These are phyloP conservation scores for Chirona hameri DNA, from an alignment of 2,888 invertebrate species.

Conservation along the genomic window DNA sequence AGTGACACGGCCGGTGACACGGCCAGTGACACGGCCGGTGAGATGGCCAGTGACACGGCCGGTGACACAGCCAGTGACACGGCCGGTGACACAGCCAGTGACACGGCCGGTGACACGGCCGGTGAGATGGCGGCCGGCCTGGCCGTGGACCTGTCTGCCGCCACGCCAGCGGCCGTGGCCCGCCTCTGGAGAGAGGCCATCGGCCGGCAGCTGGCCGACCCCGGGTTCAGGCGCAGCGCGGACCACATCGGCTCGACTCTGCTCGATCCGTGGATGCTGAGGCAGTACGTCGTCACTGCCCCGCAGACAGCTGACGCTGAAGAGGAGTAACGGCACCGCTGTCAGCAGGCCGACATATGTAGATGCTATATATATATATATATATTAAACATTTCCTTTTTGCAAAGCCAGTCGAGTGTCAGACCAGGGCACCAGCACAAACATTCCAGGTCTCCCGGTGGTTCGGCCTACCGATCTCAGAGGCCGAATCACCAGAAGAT, in stretches of 20 bases:
- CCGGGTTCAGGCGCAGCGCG: neutral
- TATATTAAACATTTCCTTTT: no score
- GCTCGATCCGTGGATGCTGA: neutral
- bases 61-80: no score
- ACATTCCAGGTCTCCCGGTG: no score
- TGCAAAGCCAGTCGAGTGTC: no score
- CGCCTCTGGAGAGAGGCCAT: neutral
- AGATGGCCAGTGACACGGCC: neutral
- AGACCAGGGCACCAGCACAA: no score
- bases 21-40: neutral
- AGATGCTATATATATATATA: no score
- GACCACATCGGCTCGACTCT: neutral
- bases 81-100: neutral
- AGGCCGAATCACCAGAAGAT: neutral
- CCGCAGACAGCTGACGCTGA: no score
- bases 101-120: neutral
- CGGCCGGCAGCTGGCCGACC: neutral
- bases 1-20: no score
- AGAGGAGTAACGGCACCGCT: no score
- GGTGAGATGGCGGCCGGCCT: neutral
- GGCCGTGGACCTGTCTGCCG: neutral
- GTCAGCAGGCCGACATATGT: no score
- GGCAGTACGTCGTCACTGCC: neutral
- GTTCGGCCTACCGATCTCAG: no score
- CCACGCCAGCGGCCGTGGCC: neutral